Evolutionary conservation across 2,888 invertebrate genomes (phyloP).

Genomic region (Embidobia sp.): DNA sequence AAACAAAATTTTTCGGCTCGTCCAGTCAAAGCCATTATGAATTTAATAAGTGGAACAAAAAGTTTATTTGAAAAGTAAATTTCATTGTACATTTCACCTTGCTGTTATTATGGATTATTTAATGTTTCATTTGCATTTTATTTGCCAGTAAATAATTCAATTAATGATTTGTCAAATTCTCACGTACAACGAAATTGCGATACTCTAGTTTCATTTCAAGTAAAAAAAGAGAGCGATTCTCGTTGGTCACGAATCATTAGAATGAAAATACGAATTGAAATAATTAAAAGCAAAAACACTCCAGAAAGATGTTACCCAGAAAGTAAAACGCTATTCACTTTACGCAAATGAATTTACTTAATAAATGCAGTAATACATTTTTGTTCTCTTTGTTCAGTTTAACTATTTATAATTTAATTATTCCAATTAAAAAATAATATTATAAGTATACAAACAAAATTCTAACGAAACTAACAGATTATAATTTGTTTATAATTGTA

Average conservation of each 20-base stretch:
- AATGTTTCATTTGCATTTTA: background rate
- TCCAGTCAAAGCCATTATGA: background rate
- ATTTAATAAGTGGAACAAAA: background rate
- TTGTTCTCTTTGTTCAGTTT: too few species aligned
- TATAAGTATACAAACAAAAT: too few species aligned
- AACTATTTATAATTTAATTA: too few species aligned
- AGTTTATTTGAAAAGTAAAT: background rate
- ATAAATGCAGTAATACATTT: too few species aligned
- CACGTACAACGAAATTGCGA: constrained; percentile 1
- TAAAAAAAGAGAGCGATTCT: background rate
- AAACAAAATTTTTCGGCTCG: too few species aligned
- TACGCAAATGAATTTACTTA: too few species aligned
- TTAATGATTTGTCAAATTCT: constrained; percentile 21
- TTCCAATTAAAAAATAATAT: too few species aligned
- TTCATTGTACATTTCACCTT: background rate
- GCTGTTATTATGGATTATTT: background rate
- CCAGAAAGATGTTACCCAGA: too few species aligned
- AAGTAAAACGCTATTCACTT: too few species aligned
- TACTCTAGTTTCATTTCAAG: background rate
- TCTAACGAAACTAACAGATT: too few species aligned
- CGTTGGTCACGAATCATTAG: background rate
- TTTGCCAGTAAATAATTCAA: background rate
- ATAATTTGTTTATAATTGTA: too few species aligned
- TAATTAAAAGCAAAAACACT: background rate
- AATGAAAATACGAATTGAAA: background rate